Evolutionary conservation across 1,140 invertebrate species (phyloP).

Genomic region (Habropoda laboriosa): DNA sequence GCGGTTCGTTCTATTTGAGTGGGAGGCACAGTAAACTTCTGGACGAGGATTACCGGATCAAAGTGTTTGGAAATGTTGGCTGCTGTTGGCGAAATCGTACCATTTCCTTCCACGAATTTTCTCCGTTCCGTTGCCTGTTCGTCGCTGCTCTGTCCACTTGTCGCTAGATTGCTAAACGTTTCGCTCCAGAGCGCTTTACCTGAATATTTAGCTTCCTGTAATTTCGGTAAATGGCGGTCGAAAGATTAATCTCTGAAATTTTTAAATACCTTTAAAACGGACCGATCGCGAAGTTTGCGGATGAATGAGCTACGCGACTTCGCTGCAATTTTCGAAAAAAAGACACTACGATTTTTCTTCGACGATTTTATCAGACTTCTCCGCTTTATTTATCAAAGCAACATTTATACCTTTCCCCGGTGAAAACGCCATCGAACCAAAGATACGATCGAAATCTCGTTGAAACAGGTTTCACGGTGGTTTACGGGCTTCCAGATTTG

Average conservation of each 20-base stretch:
- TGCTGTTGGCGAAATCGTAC: background rate
- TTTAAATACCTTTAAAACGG: too few relatives aligned
- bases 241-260: too few relatives aligned
- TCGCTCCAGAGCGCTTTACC: background rate
- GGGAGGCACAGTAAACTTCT: conserved; percentile 19
- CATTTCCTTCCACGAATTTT: background rate
- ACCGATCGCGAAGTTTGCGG: too few relatives aligned
- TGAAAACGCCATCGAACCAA: background rate
- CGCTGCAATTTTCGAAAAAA: too few relatives aligned
- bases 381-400: too few relatives aligned
- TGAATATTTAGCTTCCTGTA: too few relatives aligned
- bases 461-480: too few relatives aligned
- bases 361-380: too few relatives aligned
- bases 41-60: background rate
- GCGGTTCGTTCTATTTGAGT: conserved; percentile 60
- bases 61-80: background rate
- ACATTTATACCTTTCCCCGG: too few relatives aligned
- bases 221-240: too few relatives aligned
- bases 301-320: too few relatives aligned
- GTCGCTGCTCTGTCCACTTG: background rate
- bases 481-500: background rate
- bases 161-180: background rate
- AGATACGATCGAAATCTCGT: background rate
- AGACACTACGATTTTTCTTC: too few relatives aligned
- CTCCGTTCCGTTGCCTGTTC: background rate